Evolutionary conservation across 2,797 vertebrate genomes (phyloP), one percentile per base, ranked within the genome.

Genomic region (Pangasius macronema): DNA sequence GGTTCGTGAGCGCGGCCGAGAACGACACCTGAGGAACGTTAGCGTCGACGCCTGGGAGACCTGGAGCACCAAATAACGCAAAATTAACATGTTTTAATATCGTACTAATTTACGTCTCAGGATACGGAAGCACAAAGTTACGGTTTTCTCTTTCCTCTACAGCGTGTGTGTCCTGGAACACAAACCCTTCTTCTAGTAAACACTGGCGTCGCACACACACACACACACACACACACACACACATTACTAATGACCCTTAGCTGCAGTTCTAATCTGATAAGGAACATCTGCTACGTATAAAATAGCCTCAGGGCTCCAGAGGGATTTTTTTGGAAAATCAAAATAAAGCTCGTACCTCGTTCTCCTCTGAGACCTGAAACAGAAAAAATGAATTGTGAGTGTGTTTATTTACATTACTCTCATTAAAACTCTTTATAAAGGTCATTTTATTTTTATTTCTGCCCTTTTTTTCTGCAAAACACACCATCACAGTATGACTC

Each of bases 1-100:
- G 96, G 16, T 94, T 91, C 0, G 96, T 97, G 86, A 99, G 95
- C 0, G 97, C 96, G 0, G 97, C 97, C 0, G 98, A 97, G 94
- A 99, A 99, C 0, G 98, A 96, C 57, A 99, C 87, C 27, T 93
- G 95, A 39, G 95, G 96, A 8, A 93, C 84, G 0, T 93, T 90
- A 82, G 92, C 92, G 18, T 96, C 95, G 1, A 89, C 91, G 4
- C 97, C 98, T 1, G 95, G 93, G 6, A 92, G 61, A 79, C 98
- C 98, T 97, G 93, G 59, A 68, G 82, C 20, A 49, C 63, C 83
- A 27, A 61, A 75, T 16, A 9, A 63, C 57, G 82, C 39, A 18
- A 57, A 53, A 49, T 39, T 11, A 4, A 33, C 49, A 18, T 5
- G 18, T 53, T 51, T 33, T 30, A 73, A 18, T 79, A 55, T 22